These are phyloP conservation scores for Rhabdomys dilectus DNA, from an alignment of 2,113 vertebrate genomes.

Conservation along the genomic window DNA sequence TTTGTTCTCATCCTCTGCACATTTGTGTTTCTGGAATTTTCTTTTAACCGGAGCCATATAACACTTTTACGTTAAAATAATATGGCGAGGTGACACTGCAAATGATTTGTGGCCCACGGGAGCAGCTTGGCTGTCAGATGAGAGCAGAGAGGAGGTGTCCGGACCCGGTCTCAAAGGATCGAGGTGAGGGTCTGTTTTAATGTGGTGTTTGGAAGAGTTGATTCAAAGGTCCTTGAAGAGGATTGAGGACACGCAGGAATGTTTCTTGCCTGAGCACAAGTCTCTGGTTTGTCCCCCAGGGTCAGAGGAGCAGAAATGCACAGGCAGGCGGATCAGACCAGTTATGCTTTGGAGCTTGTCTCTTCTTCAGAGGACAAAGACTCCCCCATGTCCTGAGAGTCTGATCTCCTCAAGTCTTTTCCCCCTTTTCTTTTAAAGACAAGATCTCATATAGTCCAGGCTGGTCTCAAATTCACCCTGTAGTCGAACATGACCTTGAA, in stretches of 20 bases:
- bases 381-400: not conserved
- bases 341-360: not conserved
- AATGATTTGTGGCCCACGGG: not conserved
- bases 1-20: not conserved
- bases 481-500: not conserved
- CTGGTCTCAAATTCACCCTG: not conserved
- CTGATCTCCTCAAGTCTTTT: not conserved
- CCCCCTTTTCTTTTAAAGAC: not conserved
- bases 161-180: too few species aligned
- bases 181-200: not conserved
- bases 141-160: not conserved
- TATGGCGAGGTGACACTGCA: not conserved
- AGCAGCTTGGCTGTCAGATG: not conserved
- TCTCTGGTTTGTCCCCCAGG: not conserved
- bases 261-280: not conserved
- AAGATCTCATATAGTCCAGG: not conserved
- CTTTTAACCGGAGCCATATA: not conserved
- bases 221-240: not conserved
- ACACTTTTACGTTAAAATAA: constrained; percentile 50
- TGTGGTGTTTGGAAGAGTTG: not conserved
- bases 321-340: not conserved
- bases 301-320: not conserved
- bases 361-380: not conserved
- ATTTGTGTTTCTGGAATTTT: constrained; percentile 1
- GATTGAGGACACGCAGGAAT: not conserved